These are phyloP conservation scores for Microplitis manilae DNA, from an alignment of 2,888 invertebrate species.

Conservation along the genomic window DNA sequence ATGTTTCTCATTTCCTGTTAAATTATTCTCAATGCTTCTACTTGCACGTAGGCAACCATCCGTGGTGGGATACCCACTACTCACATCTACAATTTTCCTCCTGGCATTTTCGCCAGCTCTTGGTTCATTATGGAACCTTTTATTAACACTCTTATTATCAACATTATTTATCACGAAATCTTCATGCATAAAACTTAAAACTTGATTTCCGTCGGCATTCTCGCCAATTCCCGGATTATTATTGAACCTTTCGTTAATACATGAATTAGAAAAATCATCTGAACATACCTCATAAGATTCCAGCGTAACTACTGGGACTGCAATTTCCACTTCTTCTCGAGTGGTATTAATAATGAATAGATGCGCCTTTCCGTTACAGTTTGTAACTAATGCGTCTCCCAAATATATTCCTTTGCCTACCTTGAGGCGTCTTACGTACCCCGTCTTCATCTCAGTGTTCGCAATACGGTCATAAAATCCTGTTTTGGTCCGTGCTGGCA, in stretches of 20 bases:
- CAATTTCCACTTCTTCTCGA: background rate
- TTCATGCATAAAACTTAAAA: background rate
- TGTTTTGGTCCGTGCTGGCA: constrained; percentile 33
- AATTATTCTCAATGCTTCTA: too few relatives aligned
- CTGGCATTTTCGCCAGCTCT: too few relatives aligned
- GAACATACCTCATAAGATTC: too few relatives aligned
- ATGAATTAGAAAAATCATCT: too few relatives aligned
- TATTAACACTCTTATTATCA: too few relatives aligned
- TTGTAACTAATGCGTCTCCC: constrained; percentile 36
- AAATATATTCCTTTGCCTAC: constrained; percentile 36
- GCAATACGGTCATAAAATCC: constrained; percentile 34
- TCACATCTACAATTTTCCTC: too few relatives aligned
- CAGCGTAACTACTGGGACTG: background rate
- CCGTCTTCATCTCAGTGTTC: constrained; percentile 34
- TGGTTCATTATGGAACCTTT: too few relatives aligned
- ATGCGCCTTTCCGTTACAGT: background rate
- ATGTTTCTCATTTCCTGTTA: too few relatives aligned
- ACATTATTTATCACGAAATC: background rate
- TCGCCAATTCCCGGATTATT: background rate
- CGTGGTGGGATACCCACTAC: too few relatives aligned
- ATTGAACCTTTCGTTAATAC: too few relatives aligned
- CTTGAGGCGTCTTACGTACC: constrained; percentile 38
- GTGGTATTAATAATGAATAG: background rate
- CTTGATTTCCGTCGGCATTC: constrained; percentile 3
- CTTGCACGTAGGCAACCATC: too few relatives aligned